Evolutionary conservation across 2,888 invertebrate species (phyloP), one percentile per base, ranked within the genome.

Genomic region (Xestoiulus laeticollis): DNA sequence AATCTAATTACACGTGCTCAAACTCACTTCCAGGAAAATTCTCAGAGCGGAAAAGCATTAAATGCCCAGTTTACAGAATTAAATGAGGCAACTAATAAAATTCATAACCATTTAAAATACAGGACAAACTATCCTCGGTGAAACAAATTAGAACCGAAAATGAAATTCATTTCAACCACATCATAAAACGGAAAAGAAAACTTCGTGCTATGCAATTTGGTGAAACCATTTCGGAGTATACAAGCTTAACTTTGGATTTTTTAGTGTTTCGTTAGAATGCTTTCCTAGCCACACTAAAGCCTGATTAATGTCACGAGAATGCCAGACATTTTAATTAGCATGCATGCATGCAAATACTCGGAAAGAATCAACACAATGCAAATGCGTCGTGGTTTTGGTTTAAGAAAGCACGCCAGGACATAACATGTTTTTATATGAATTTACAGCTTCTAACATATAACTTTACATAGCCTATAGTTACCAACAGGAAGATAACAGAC

Each of bases 41-140:
- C 26, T 68, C 68, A 26, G 68, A 68, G 68, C 68, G 68, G 68
- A 68, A 68, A 68, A n/a, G 68, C 68, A 68, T 68, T 10, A 68
- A 68, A 68, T 68, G 68, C 68, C 68, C 26, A 68, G 68, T 68
- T 68, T 8, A 26, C 68, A 26, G 68, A 68, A 68, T 68, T 68
- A 26, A 68, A 68, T 68, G 68, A 68, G 68, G 68, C 68, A 68
- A 26, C 68, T 68, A 68, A 68, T 68, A 68, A 68, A 68, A 68
- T 30, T 68, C 68, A 68, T 68, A 68, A 68, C 68, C 68, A 68
- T 68, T 68, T 26, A 26, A 26, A 68, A 68, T 68, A 26, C 12
- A 68, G n/a, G 12, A 14, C 68, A 68, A 68, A 68, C 68, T 68
- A 68, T 26, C 26, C 26, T 26, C 10, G 12, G 68, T 26, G 26